These are phyloP conservation scores for Pantherophis guttatus DNA, from an alignment of 2,113 vertebrate genomes.

Conservation along the genomic window DNA sequence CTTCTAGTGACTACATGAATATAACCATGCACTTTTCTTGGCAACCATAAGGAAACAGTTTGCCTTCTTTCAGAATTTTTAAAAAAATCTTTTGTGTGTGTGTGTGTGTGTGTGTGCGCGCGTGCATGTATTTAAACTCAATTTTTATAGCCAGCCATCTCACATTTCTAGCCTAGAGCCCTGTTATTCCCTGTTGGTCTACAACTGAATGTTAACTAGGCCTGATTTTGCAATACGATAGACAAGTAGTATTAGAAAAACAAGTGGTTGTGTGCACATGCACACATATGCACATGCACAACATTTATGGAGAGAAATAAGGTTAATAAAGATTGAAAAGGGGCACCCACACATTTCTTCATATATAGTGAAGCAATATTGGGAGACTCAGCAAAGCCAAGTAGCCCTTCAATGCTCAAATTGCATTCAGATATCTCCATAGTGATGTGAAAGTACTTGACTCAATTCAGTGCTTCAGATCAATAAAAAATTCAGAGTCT, in stretches of 20 bases:
- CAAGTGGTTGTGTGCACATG: neutral
- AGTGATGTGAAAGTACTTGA: neutral
- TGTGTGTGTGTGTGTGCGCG: too few relatives aligned
- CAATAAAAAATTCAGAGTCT: neutral
- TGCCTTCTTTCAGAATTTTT: too few relatives aligned
- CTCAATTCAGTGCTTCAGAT: neutral
- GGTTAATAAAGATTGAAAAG: neutral
- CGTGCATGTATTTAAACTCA: neutral
- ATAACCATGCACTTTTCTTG: neutral
- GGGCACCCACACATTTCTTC: neutral
- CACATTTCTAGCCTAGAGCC: neutral
- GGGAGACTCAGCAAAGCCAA: neutral
- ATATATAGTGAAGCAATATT: neutral
- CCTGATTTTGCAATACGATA: neutral
- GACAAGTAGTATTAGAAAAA: neutral
- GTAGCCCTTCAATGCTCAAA: neutral
- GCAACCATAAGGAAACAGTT: neutral
- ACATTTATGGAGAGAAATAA: neutral
- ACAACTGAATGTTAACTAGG: accelerated
- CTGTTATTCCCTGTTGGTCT: neutral
- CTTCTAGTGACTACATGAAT: neutral
- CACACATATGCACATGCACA: neutral
- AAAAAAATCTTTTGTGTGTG: neutral
- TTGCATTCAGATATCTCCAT: neutral
- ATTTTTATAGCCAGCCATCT: neutral